These are phyloP conservation scores for Poeciliopsis turneri DNA, from an alignment of 2,797 vertebrate species.

Conservation along the genomic window DNA sequence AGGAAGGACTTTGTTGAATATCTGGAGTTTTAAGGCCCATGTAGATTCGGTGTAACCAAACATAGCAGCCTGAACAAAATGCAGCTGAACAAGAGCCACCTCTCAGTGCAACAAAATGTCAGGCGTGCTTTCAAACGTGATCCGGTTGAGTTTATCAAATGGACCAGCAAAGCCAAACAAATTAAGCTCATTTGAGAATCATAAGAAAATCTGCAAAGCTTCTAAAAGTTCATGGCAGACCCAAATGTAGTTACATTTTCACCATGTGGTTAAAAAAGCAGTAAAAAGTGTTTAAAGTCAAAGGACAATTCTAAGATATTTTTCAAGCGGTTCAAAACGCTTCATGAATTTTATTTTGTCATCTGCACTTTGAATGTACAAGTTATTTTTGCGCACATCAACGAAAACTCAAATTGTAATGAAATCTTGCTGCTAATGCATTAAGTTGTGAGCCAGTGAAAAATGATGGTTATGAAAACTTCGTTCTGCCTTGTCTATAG, in stretches of 20 bases:
- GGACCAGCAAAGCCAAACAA: neutral
- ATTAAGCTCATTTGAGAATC: neutral
- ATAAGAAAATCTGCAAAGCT: neutral
- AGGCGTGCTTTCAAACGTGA: neutral
- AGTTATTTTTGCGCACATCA: neutral
- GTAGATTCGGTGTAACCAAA: neutral
- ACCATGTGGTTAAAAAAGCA: neutral
- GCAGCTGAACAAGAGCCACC: neutral
- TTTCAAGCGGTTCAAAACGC: neutral
- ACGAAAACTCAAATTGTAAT: neutral
- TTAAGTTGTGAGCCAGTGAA: neutral
- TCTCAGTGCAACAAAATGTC: neutral
- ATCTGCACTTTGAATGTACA: neutral
- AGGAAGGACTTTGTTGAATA: slow-evolving; percentile 4
- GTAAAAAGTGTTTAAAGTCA: neutral
- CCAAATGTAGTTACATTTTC: neutral
- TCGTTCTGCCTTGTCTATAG: neutral
- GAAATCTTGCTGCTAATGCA: neutral
- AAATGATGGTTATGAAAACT: neutral
- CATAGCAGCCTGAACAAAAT: neutral
- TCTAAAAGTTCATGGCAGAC: neutral
- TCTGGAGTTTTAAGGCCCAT: slow-evolving; percentile 2
- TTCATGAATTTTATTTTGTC: neutral
- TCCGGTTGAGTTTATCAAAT: neutral
- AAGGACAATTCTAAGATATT: neutral